Evolutionary conservation across 1,140 invertebrate genomes (phyloP).

Genomic region (Papilio machaon): DNA sequence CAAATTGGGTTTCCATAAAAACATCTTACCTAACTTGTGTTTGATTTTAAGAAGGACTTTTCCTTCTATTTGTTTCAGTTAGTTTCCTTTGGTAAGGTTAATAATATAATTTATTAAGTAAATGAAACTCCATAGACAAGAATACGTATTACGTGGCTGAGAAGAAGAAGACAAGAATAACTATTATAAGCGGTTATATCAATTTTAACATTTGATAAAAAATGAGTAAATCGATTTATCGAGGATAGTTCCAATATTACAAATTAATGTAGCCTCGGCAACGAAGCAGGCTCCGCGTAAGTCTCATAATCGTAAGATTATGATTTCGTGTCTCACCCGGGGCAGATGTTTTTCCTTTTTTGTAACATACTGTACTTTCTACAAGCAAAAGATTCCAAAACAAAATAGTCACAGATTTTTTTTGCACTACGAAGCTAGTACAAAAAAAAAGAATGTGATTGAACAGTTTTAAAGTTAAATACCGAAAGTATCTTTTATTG

Average conservation of each 20-base stretch:
- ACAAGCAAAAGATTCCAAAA: not conserved
- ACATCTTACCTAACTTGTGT: slow-evolving; percentile 14
- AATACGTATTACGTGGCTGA: not conserved
- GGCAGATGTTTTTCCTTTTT: not conserved
- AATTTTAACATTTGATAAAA: not conserved
- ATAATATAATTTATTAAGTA: not conserved
- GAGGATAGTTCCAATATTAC: not conserved
- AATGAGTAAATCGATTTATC: not conserved
- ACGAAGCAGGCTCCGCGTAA: slow-evolving; percentile 26
- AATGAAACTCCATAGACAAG: not conserved
- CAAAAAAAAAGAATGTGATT: no score
- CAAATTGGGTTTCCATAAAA: slow-evolving; percentile 26
- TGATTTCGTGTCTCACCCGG: slow-evolving; percentile 30
- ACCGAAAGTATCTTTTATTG: no score
- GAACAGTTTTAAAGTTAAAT: no score
- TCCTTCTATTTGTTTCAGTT: not conserved
- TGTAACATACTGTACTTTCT: not conserved
- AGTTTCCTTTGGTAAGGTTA: not conserved
- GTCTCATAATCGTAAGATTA: slow-evolving; percentile 33
- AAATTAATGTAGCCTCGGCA: not conserved
- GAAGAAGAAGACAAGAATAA: no score
- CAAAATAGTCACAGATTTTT: no score
- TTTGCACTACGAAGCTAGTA: no score
- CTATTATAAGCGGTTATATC: not conserved
- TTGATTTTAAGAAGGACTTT: slow-evolving; percentile 8